Evolutionary conservation across 2,113 vertebrate species (phyloP).

Genomic region (Brienomyrus longianalis): DNA sequence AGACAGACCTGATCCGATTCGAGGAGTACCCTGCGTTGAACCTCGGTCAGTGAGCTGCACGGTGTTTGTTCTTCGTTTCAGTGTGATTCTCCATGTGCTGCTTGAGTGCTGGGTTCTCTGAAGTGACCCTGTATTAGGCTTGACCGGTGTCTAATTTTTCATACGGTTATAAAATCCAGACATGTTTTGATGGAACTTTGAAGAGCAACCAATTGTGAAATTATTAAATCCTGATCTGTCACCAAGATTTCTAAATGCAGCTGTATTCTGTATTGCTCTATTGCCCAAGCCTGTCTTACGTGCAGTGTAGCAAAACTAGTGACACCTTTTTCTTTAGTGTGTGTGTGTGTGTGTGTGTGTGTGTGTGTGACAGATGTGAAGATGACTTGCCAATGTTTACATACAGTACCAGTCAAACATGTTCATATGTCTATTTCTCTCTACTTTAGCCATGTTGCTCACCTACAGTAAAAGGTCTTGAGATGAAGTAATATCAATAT

Average conservation of each 20-base stretch:
- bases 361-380: no score
- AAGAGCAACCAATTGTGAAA: not conserved
- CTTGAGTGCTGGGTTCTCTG: not conserved
- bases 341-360: no score
- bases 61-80: not conserved
- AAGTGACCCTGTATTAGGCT: not conserved
- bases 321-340: no score
- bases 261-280: not conserved
- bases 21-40: conserved; percentile 62
- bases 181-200: not conserved
- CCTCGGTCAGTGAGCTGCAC: conserved; percentile 39
- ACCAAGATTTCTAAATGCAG: not conserved
- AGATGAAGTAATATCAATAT: no score
- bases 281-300: no score
- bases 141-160: not conserved
- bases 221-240: not conserved
- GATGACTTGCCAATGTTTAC: no score
- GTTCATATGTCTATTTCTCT: no score
- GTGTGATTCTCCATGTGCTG: not conserved
- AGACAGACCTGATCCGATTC: conserved; percentile 82
- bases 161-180: not conserved
- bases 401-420: no score
- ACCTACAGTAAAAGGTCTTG: no score
- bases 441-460: no score
- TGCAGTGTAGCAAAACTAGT: no score